Evolutionary conservation across 2,797 vertebrate genomes (phyloP), one percentile per base, ranked within the genome.

Genomic region (Ceryle rudis): DNA sequence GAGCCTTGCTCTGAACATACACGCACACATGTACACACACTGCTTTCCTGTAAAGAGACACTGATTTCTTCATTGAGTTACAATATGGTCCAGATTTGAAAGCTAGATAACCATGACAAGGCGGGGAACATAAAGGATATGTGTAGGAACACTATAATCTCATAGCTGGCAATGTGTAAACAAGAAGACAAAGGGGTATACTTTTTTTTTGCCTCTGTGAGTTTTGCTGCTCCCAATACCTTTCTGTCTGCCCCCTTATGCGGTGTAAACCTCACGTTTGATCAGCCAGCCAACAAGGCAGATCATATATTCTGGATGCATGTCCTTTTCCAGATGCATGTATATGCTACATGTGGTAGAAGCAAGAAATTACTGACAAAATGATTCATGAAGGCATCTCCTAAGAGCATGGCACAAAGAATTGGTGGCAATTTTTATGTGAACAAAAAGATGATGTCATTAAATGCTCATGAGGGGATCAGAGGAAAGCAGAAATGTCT

Each of bases 21-120:
- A 6, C 10, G 18, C 54, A 52, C 25, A 15, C 10, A 2, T 0
- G 1, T 13, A 37, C 11, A n/a, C 52, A 64, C 13, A 1, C 35
- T 62, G 55, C 46, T 72, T 62, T 82, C 39, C 72, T 23, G 9
- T 22, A 35, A 16, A 80, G 37, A 70, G 11, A 15, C 31, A 26
- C 54, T 25, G 28, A 51, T 37, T 66, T 78, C 60, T 92, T n/a
- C 39, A 51, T 58, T 21, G 60, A 46, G 41, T 14, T 29, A n/a
- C 28, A 23, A 28, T 42, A 13, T 2, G 1, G 21, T 21, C 25
- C 16, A 39, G 41, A n/a, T 67, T 10, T 60, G 44, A 91, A 85
- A 70, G 31, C 28, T 83, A 54, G 23, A 25, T 58, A 31, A 11
- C 14, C 10, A 2, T 19, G 64, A 21, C 8, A 9, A 31, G 33